phyloP scores from a whole-genome alignment of 2,888 invertebrate genomes.

The Megalurothrips usitatus region DNA sequence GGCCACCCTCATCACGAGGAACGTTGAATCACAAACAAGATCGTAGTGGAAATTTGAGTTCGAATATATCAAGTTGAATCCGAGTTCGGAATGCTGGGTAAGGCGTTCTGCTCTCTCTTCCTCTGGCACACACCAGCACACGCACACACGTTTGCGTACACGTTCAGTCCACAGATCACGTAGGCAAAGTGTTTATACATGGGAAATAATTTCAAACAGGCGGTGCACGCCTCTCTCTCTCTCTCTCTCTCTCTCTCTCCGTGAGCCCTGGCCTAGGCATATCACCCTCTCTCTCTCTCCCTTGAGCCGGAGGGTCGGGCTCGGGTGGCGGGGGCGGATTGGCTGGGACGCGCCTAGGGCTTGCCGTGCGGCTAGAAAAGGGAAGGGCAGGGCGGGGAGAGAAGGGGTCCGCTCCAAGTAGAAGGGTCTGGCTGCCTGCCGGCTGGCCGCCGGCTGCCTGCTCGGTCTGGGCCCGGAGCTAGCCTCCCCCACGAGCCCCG shows the following conservation, averaged over 20 bases:
- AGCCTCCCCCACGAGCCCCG: background rate
- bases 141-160: background rate
- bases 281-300: background rate
- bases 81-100: too few relatives aligned
- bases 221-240: background rate
- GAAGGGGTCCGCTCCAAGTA: background rate
- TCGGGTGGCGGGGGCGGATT: background rate
- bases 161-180: slow-evolving; percentile 1
- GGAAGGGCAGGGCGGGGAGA: background rate
- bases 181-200: slow-evolving; percentile 11
- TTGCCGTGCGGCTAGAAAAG: background rate
- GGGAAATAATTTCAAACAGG: slow-evolving; percentile 11
- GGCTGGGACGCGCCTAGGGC: background rate
- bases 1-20: too few relatives aligned
- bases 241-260: background rate
- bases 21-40: too few relatives aligned
- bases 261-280: too few relatives aligned
- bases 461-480: too few relatives aligned
- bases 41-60: too few relatives aligned
- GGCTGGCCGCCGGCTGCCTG: too few relatives aligned
- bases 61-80: too few relatives aligned
- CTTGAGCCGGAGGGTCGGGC: background rate
- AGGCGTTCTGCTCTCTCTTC: background rate
- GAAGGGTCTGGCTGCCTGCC: background rate
- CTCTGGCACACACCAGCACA: background rate